phyloP scores from a whole-genome alignment of 2,888 invertebrate species.

The Hypomecis punctinalis region DNA sequence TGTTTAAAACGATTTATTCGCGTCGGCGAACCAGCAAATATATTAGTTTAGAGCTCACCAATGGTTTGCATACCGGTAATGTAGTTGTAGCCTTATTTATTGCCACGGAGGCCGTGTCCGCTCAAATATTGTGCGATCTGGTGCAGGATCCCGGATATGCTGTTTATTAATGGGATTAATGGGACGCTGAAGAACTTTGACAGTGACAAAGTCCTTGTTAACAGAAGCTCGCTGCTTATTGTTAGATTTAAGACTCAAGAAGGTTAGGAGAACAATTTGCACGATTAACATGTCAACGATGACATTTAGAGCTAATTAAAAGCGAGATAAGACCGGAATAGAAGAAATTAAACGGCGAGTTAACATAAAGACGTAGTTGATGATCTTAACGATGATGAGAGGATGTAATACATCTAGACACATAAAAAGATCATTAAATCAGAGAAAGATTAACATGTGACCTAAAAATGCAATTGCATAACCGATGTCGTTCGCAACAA shows the following conservation, averaged over 20 bases:
- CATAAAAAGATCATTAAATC: slow-evolving; percentile 20
- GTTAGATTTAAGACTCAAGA: neutral
- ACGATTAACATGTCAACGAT: neutral
- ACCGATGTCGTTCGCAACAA: slow-evolving; percentile 25
- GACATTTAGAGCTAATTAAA: too few relatives aligned
- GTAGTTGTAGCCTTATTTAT: slow-evolving; percentile 44
- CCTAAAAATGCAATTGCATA: slow-evolving; percentile 27
- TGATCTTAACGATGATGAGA: slow-evolving; percentile 11
- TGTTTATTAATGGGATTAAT: slow-evolving; percentile 21
- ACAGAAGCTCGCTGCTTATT: neutral
- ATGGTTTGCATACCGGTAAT: slow-evolving; percentile 44
- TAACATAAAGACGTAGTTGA: neutral
- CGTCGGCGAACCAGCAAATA: slow-evolving; percentile 47
- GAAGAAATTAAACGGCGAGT: neutral
- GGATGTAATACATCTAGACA: slow-evolving; percentile 5
- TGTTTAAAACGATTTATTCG: slow-evolving; percentile 59
- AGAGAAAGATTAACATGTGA: slow-evolving; percentile 31
- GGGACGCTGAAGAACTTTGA: slow-evolving; percentile 4
- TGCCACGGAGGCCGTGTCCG: slow-evolving; percentile 36
- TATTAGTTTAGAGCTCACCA: slow-evolving; percentile 42
- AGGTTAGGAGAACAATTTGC: neutral
- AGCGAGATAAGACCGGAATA: neutral
- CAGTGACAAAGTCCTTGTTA: slow-evolving; percentile 7
- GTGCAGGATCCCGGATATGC: slow-evolving; percentile 31
- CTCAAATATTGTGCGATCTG: slow-evolving; percentile 39